Conservation (phyloP, 2,888 invertebrate species). For the Fabriciana adippe region DNA sequence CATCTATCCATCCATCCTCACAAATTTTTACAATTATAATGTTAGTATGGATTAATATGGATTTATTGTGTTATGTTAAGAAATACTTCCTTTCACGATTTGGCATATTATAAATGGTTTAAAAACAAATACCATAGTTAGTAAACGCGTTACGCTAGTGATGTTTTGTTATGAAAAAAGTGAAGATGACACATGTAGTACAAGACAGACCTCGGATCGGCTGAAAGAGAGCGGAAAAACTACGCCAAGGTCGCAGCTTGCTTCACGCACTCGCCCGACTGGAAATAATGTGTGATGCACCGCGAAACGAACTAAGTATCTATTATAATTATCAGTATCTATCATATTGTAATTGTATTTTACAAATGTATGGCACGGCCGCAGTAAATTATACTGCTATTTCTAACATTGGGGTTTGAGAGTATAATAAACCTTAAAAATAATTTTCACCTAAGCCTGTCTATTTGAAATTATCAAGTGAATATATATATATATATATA, state of each 20-base stretch:
- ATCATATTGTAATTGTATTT: constrained; percentile 8
- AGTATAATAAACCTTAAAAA: no score
- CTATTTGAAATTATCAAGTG: no score
- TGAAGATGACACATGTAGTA: constrained; percentile 44
- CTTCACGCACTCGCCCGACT: constrained; percentile 68
- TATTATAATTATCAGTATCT: constrained; percentile 17
- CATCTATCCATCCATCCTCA: no score
- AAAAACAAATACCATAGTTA: neutral
- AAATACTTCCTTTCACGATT: no score
- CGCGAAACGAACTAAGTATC: constrained; percentile 34
- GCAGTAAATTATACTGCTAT: neutral
- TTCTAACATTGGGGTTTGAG: neutral
- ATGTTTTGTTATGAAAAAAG: constrained; percentile 37
- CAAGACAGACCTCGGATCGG: constrained; percentile 59
- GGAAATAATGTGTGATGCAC: constrained; percentile 54
- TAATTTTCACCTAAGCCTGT: no score
- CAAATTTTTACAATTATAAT: no score
- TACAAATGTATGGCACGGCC: neutral
- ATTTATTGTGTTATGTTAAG: no score
- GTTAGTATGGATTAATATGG: no score
- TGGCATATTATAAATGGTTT: neutral
- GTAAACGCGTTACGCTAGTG: constrained; percentile 13
- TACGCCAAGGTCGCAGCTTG: constrained; percentile 75
- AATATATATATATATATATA: no score
- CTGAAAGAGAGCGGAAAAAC: constrained; percentile 82